A percentile compares a stretch with the other conserved stretches of the same genome.
Evolutionary conservation across 2,888 invertebrate species (phyloP).

Genomic region (Ptychoptera albimana): DNA sequence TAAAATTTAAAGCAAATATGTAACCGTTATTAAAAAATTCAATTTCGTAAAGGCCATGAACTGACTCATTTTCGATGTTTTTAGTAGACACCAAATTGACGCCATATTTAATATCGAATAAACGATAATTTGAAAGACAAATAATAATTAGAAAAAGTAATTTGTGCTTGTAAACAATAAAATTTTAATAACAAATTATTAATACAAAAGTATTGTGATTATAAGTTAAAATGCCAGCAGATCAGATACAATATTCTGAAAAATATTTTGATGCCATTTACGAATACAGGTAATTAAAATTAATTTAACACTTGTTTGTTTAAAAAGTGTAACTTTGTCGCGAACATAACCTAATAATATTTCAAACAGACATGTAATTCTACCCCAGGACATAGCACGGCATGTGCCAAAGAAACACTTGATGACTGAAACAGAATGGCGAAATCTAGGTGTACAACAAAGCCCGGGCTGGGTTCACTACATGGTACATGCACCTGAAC

Average conservation of each 20-base stretch:
- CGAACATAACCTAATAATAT: neutral
- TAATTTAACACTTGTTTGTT: neutral
- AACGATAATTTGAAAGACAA: too few relatives aligned
- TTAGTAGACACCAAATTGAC: too few relatives aligned
- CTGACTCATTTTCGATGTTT: too few relatives aligned
- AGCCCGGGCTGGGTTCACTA: constrained; percentile 84
- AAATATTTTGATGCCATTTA: constrained; percentile 75
- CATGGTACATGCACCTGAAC: constrained; percentile 84
- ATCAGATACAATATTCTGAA: constrained; percentile 84
- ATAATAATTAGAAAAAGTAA: too few relatives aligned
- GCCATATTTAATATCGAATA: too few relatives aligned
- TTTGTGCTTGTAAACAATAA: too few relatives aligned
- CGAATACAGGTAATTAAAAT: constrained; percentile 59
- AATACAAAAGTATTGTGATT: neutral
- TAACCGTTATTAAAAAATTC: too few relatives aligned
- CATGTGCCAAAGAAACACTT: constrained; percentile 77
- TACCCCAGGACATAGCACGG: constrained; percentile 71
- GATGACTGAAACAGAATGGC: constrained; percentile 91
- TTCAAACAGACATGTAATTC: constrained; percentile 66
- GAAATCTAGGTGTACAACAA: constrained; percentile 86
- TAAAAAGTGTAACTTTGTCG: neutral
- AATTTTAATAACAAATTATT: too few relatives aligned
- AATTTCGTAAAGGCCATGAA: too few relatives aligned
- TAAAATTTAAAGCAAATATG: too few relatives aligned
- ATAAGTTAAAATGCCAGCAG: constrained; percentile 42